phyloP scores from a whole-genome alignment of 2,797 vertebrate genomes.

The Phrynocephalus vlangalii region DNA sequence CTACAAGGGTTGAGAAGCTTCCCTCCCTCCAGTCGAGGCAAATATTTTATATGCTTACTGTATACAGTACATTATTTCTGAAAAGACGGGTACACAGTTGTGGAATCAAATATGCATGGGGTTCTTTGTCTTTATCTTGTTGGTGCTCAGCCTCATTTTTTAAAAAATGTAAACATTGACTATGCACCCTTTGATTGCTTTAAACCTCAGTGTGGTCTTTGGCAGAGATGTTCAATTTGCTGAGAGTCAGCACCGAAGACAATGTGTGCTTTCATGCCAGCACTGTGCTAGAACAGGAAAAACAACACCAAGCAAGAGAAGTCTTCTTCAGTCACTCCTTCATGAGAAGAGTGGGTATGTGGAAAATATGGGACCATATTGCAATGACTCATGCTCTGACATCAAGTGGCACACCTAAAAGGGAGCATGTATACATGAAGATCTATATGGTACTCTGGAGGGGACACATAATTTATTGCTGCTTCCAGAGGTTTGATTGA shows the following conservation, averaged over 20 bases:
- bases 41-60: not conserved
- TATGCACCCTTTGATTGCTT: fast-evolving
- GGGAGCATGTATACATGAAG: too few species aligned
- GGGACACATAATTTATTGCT: too few species aligned
- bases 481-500: too few species aligned
- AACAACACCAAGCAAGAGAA: not conserved
- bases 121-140: fast-evolving
- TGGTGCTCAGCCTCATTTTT: fast-evolving
- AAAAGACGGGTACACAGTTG: slow-evolving; percentile 25
- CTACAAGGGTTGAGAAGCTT: not conserved
- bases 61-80: not conserved
- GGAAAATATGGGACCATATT: not conserved
- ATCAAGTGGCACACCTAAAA: too few species aligned
- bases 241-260: not conserved
- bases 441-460: too few species aligned
- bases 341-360: not conserved
- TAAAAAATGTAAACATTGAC: not conserved
- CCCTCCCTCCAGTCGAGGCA: slow-evolving; percentile 22
- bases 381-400: too few species aligned
- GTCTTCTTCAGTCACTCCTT: too few species aligned
- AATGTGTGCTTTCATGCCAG: not conserved
- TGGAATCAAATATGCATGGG: slow-evolving; percentile 8
- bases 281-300: not conserved
- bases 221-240: slow-evolving; percentile 1
- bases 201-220: not conserved